Conservation (phyloP, 2,888 invertebrate genomes). For the Teleiodes luculella region DNA sequence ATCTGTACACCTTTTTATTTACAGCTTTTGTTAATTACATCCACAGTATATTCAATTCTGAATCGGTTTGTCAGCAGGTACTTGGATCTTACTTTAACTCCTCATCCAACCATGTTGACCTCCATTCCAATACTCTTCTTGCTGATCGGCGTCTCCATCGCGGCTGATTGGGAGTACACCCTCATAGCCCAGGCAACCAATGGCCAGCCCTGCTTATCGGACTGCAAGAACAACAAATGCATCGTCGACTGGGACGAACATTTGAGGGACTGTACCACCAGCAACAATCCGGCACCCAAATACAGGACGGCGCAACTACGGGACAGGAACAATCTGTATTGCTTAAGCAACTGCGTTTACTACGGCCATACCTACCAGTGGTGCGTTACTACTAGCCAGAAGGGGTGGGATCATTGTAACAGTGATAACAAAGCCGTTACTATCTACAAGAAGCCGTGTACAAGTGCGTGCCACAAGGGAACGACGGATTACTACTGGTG, state of each 20-base stretch:
- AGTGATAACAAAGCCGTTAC: too few relatives aligned
- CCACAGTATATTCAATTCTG: too few relatives aligned
- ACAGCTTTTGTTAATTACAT: too few relatives aligned
- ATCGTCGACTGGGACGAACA: background rate
- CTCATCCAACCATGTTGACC: background rate
- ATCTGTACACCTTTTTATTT: too few relatives aligned
- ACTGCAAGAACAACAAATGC: background rate
- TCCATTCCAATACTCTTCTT: background rate
- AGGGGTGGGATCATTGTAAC: background rate
- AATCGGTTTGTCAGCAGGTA: too few relatives aligned
- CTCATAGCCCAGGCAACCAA: background rate
- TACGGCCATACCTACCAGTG: background rate
- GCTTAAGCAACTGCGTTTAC: conserved; percentile 4
- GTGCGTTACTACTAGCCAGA: background rate
- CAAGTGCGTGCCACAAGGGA: background rate
- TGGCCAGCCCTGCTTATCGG: background rate
- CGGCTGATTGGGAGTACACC: background rate
- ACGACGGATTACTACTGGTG: conserved; percentile 2
- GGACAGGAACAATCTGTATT: background rate
- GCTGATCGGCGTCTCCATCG: background rate
- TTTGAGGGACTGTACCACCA: background rate
- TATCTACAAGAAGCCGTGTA: background rate
- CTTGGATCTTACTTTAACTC: background rate
- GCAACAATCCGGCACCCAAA: background rate
- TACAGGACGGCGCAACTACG: background rate